Evolutionary conservation across 92 coral and sea anemone genomes (phyloP), one percentile per base, ranked within the genome.

Genomic region (Palythoa grandis): DNA sequence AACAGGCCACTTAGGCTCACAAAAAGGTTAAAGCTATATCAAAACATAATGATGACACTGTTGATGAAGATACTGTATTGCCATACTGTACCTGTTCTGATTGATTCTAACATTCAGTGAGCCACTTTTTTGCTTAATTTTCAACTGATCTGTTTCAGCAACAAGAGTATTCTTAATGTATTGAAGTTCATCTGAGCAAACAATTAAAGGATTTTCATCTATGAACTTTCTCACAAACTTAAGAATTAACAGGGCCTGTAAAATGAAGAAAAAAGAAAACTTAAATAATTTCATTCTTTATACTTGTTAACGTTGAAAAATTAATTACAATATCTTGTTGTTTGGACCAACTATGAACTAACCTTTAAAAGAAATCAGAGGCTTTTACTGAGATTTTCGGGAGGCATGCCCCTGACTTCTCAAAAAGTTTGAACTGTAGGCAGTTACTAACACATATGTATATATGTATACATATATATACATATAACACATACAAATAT

Each of bases 141-240:
- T 97, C 68, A 95, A 87, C 76, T 88, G 93, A 70, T 97, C 99
- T 70, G 65, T 39, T 17, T 93, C 97, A 20, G 91, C 78, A 37
- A 97, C 35, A 39, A 97, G 88, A 52, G 82, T 93, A 50, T 92
- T 91, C 87, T 95, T 97, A 65, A 97, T 85, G 73, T 95, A 89
- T 24, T 90, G 90, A 13, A 97, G 88, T 71, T 97, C 99, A 84
- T 97, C 99, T 29, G 98, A 93, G 86, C 99, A 97, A 67, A 94
- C 97, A 79, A 95, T 95, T 40, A 97, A 83, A 22, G 99, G 97
- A 71, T 97, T 93, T 75, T 97, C 99, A 82, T 95, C 99, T 60
- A 96, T 82, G 88, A 94, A 96, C 87, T 91, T 92, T n/a, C 96
- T 87, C 9, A 96, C 92, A 90, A 96, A 96, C 25, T 52, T 65